Percentiles rank a stretch among this genome's conserved stretches.
Evolutionary conservation across 2,888 invertebrate species (phyloP).

Genomic region (Poecilus cupreus): DNA sequence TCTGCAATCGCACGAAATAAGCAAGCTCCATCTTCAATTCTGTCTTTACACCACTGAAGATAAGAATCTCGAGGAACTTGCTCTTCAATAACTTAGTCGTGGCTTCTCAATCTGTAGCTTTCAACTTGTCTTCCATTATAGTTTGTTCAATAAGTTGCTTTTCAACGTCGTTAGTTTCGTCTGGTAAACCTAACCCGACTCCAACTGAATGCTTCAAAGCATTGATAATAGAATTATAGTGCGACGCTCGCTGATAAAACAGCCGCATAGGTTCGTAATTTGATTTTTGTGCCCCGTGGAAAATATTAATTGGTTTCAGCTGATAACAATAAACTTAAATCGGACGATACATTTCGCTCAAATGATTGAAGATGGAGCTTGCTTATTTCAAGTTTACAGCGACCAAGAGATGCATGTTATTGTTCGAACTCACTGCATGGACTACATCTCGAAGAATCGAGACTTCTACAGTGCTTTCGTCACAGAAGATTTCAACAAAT

Average conservation of each 20-base stretch:
- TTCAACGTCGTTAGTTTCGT: conserved; percentile 83
- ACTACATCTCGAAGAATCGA: conserved; percentile 90
- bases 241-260: conserved; percentile 89
- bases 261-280: conserved; percentile 87
- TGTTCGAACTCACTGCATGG: conserved; percentile 90
- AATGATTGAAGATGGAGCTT: conserved; percentile 92
- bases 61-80: conserved; percentile 92
- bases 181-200: conserved; percentile 86
- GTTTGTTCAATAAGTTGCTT: conserved; percentile 88
- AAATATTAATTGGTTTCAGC: conserved; percentile 89
- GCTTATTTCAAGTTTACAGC: conserved; percentile 92
- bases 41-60: conserved; percentile 78
- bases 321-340: conserved; percentile 90
- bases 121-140: conserved; percentile 92
- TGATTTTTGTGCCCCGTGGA: conserved; percentile 85
- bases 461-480: conserved; percentile 92
- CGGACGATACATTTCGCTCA: conserved; percentile 90
- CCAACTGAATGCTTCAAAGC: conserved; percentile 88
- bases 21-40: conserved; percentile 91
- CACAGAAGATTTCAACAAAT: conserved; percentile 88
- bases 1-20: conserved; percentile 91
- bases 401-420: conserved; percentile 92
- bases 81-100: conserved; percentile 92
- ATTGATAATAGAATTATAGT: conserved; percentile 92
- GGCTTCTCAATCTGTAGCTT: conserved; percentile 93